A percentile compares a stretch with the other conserved stretches of the same genome.
Evolutionary conservation across 2,797 vertebrate species (phyloP).

Genomic region (Borostomias antarcticus): DNA sequence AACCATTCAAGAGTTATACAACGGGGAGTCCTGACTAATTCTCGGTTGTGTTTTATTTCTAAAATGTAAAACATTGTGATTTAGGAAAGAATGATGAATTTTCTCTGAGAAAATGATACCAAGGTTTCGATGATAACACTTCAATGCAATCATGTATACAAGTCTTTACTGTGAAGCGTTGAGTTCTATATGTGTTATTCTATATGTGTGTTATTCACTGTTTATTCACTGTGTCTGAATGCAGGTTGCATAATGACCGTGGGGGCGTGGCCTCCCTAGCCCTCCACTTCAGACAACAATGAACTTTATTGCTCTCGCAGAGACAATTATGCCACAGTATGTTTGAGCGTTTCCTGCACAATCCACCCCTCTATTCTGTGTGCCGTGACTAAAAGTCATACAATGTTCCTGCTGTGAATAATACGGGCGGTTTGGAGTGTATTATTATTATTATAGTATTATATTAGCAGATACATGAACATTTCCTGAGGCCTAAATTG

Average conservation of each 20-base stretch:
- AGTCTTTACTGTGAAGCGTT: neutral
- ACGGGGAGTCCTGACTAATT: constrained; percentile 6
- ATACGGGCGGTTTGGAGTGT: neutral
- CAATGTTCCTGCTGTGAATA: too few relatives aligned
- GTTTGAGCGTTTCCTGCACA: too few relatives aligned
- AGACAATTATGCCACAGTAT: too few relatives aligned
- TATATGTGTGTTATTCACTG: neutral
- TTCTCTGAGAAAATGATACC: neutral
- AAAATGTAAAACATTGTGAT: neutral
- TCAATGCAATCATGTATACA: constrained; percentile 9
- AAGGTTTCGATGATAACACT: neutral
- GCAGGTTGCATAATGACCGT: neutral
- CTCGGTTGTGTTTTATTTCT: neutral
- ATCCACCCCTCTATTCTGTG: neutral
- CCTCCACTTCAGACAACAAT: neutral
- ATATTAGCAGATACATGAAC: too few relatives aligned
- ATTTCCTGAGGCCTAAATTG: neutral
- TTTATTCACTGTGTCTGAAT: constrained; percentile 7
- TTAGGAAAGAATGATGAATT: constrained; percentile 1
- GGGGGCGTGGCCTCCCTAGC: neutral
- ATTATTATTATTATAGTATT: neutral
- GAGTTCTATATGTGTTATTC: constrained; percentile 6
- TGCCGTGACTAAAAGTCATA: neutral
- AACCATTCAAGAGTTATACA: neutral
- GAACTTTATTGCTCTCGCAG: neutral